Base-by-base conservation (phyloP, 2,888 invertebrate genomes). In the Platycnemis pennipes region DNA sequence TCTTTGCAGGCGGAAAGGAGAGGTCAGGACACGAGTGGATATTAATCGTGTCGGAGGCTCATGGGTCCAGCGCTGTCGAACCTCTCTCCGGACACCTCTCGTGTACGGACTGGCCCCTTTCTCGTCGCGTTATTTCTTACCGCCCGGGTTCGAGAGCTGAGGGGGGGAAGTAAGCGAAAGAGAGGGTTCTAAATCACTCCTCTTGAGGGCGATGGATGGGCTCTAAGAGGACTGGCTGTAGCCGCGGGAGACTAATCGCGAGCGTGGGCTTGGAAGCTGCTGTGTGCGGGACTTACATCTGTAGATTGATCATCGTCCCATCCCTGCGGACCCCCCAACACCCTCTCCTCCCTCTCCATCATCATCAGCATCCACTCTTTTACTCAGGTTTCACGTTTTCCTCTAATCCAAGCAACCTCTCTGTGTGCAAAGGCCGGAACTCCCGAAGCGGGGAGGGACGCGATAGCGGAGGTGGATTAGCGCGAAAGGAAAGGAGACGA, bases 271-370 rank as follows among this genome's bases (percentile, higher is more conserved):
- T 8, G 37, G 11, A 37, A 16, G 77, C 1, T 7, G 26, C 26
- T 22, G 26, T 26, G 63, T 26, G 63, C 26, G 37, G 13, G 77
- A 77, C 77, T 77, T n/a, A 69, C 69, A 2, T 22, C 31, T 31
- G 37, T 16, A 77, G 77, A 77, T 77, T 77, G 77, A 77, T 77
- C 77, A 77, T 77, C 77, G n/a, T 63, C 63, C 26, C 63, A n/a
- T 63, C 63, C 63, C n/a, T n/a, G n/a, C n/a, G n/a, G n/a, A n/a
- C n/a, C 7, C n/a, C 63, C 63, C 26, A 3, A 3, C 37, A 63
- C n/a, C 26, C 63, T 26, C 22, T 63, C 26, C 26, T 63, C 26
- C n/a, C 77, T 77, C 37, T 37, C 63, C 63, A 37, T 77, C 77
- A 77, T 77, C 37, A 77, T 31, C 77, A 77, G 37, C 77, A 13